phyloP scores from a whole-genome alignment of 2,113 vertebrate genomes.

The Spea bombifrons region DNA sequence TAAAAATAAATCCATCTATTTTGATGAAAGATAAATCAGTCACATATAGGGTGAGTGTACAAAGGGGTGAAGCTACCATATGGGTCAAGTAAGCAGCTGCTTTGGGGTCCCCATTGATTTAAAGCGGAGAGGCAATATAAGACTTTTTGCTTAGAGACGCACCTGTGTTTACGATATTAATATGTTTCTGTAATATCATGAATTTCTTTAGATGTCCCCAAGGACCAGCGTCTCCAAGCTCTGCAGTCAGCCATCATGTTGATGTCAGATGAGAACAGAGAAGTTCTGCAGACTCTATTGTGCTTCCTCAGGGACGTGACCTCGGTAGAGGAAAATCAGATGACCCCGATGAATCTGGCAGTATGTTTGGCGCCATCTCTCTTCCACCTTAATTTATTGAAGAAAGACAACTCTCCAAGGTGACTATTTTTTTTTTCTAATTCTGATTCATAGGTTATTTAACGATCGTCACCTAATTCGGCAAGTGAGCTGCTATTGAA shows the following conservation, averaged over 20 bases:
- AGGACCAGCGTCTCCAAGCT: slow-evolving; percentile 88
- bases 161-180: no score
- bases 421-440: slow-evolving; percentile 51
- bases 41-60: no score
- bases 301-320: slow-evolving; percentile 92
- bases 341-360: slow-evolving; percentile 96
- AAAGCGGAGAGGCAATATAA: no score
- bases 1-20: no score
- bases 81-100: no score
- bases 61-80: no score
- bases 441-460: no score
- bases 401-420: slow-evolving; percentile 92
- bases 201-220: slow-evolving; percentile 79
- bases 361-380: slow-evolving; percentile 95
- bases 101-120: no score
- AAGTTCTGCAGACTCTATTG: slow-evolving; percentile 88
- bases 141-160: no score
- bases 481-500: no score
- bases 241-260: slow-evolving; percentile 92
- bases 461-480: no score
- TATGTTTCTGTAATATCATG: fast-evolving
- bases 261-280: slow-evolving; percentile 93
- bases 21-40: no score
- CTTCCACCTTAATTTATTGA: slow-evolving; percentile 93
- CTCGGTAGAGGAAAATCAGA: slow-evolving; percentile 92